These are phyloP conservation scores for Hozukius guyotensis DNA, from an alignment of 2,797 vertebrate genomes.

Conservation along the genomic window DNA sequence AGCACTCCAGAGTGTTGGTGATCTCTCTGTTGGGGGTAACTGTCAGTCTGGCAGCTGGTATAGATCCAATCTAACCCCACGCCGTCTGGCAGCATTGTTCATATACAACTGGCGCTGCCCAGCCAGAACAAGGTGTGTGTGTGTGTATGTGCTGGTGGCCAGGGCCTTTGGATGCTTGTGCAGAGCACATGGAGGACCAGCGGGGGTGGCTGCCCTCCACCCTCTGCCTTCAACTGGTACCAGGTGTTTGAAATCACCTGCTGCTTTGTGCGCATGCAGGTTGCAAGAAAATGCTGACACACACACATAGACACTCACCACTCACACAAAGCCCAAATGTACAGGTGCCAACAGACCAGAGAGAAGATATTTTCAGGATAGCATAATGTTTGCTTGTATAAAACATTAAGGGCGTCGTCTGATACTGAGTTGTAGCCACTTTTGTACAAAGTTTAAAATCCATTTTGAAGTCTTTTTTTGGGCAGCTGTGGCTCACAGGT, in stretches of 20 bases:
- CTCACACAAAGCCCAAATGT: not conserved
- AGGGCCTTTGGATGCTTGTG: conserved; percentile 26
- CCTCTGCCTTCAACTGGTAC: conserved; percentile 47
- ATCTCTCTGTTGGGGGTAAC: conserved; percentile 57
- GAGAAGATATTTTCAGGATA: not conserved
- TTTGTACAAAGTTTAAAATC: not conserved
- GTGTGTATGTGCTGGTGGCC: conserved; percentile 3
- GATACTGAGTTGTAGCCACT: not conserved
- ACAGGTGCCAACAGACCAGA: not conserved
- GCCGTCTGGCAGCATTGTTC: conserved; percentile 56
- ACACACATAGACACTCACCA: not conserved
- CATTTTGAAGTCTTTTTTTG: not conserved
- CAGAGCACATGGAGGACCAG: conserved; percentile 42
- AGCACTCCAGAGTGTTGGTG: conserved; percentile 33
- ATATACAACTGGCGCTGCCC: conserved; percentile 20
- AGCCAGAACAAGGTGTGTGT: conserved; percentile 27
- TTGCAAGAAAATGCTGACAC: conserved; percentile 9
- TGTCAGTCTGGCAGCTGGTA: conserved; percentile 64
- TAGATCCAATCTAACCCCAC: conserved; percentile 49
- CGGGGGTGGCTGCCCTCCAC: conserved; percentile 33
- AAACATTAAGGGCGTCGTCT: not conserved
- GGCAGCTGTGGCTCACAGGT: not conserved
- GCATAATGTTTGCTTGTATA: not conserved
- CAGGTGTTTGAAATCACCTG: conserved; percentile 68
- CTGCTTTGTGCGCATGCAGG: conserved; percentile 47